Evolutionary conservation across 2,797 vertebrate genomes (phyloP), one percentile per base, ranked within the genome.

Genomic region (Eulemur coronatus): DNA sequence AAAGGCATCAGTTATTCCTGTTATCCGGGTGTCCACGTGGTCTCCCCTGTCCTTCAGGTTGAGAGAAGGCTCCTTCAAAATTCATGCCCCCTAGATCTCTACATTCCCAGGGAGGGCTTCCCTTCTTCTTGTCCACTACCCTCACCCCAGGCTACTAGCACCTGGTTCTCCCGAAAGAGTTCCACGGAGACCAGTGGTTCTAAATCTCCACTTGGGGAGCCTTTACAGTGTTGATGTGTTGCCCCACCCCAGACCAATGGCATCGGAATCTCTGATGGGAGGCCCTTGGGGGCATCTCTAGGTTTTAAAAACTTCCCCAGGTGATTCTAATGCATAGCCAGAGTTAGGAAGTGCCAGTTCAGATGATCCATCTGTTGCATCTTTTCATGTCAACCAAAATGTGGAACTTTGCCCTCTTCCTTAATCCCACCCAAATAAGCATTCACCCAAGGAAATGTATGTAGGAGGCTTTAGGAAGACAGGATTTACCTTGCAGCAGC

Each of bases 1-100:
- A 28, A 59, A 63, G 82, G 35, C 15, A 84, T 50, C 28, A 22
- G 18, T 89, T 96, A 73, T 50, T 18, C 75, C 22, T 76, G 38
- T 86, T 92, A 75, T 81, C 6, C 6, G 1, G 33, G 67, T 70
- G 38, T 78, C 41, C 38, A 22, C 14, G 5, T 55, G 73, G 26
- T 67, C 61, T 96, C 50, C 67, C 43, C 33, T 82, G 43, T 76
- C 84, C 35, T 70, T 59, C 41, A 80, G 48, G 84, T 69, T 15
- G 24, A 93, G 2, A 59, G 72, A 91, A 91, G 70, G 69, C 88
- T 93, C 61, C 57, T 91, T 85, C 80, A 88, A 91, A 87, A 84
- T 75, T 33, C 26, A 20, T 65, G 18, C 3, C 33, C 61, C 28
- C 69, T 30, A 93, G 33, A 78, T 70, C 11, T 84, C 59, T 28